phyloP scores from a whole-genome alignment of 2,888 invertebrate species.

The Cheilosia vulpina region DNA sequence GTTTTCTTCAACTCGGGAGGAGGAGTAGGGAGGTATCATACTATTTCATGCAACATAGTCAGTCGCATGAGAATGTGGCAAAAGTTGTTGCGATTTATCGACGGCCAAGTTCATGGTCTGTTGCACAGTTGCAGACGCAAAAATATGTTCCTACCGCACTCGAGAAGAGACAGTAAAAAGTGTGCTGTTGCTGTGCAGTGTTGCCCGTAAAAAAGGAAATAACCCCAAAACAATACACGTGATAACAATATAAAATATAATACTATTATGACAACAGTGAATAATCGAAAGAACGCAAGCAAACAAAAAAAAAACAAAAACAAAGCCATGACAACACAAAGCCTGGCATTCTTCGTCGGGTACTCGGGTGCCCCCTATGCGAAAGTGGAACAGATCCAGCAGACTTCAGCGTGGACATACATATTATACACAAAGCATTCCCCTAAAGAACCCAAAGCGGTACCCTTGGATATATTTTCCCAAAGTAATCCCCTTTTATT shows the following conservation, averaged over 20 bases:
- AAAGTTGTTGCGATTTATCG: slow-evolving; percentile 29
- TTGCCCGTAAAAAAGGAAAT: neutral
- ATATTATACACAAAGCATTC: slow-evolving; percentile 29
- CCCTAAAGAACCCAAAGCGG: slow-evolving; percentile 30
- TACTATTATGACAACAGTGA: slow-evolving; percentile 54
- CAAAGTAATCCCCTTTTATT: slow-evolving; percentile 69
- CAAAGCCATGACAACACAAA: slow-evolving; percentile 43
- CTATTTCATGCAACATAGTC: slow-evolving; percentile 1
- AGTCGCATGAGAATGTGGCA: slow-evolving; percentile 27
- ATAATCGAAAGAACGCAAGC: slow-evolving; percentile 19
- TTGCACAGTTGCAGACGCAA: slow-evolving; percentile 10
- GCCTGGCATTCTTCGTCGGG: slow-evolving; percentile 15
- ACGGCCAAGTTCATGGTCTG: slow-evolving; percentile 34
- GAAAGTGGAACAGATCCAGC: neutral
- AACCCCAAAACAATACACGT: slow-evolving; percentile 35
- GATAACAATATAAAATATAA: slow-evolving; percentile 46
- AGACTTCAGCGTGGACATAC: slow-evolving; percentile 12
- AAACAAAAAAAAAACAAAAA: slow-evolving; percentile 2
- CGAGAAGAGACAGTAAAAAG: neutral
- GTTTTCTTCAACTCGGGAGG: neutral
- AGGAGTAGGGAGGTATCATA: slow-evolving; percentile 1
- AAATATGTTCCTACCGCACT: neutral
- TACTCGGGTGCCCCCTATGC: neutral
- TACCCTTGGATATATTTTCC: slow-evolving; percentile 53
- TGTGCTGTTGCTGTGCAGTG: no score